A percentile compares a stretch with the other conserved stretches of the same genome.
Conservation (phyloP, 2,113 vertebrate genomes). For the Malurus cyaneus region DNA sequence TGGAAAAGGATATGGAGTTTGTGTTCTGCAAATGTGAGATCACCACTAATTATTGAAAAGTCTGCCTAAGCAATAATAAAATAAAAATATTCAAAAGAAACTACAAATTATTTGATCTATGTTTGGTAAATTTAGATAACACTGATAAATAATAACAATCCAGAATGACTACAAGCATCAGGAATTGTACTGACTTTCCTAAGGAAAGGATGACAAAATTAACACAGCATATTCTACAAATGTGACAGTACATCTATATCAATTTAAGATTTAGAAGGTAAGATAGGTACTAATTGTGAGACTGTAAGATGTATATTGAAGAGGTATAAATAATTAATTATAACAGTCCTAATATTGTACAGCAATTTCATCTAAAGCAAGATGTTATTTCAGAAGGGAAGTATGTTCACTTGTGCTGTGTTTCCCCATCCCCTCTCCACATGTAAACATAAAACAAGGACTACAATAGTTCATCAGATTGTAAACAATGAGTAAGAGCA, state of each 20-base stretch:
- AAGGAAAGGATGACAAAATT: not conserved
- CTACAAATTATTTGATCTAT: not conserved
- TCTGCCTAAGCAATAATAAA: not conserved
- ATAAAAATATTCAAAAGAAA: not conserved
- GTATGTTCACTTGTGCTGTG: not conserved
- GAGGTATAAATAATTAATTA: not conserved
- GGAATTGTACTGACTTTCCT: not conserved
- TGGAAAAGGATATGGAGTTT: not conserved
- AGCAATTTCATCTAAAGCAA: not conserved
- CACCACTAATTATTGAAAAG: not conserved
- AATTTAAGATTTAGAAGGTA: not conserved
- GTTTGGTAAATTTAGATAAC: not conserved
- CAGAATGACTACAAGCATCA: not conserved
- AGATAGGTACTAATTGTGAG: not conserved
- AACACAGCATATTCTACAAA: not conserved
- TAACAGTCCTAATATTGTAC: not conserved
- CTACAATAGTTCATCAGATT: not conserved
- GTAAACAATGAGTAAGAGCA: not conserved
- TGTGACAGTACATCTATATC: not conserved
- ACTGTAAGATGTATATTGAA: not conserved
- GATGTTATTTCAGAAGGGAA: not conserved
- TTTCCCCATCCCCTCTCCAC: not conserved
- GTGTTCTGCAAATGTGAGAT: not conserved
- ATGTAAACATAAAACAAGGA: not conserved
- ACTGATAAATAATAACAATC: not conserved